Evolutionary conservation across 1,140 invertebrate species (phyloP).

Genomic region (Pseudomyrmex gracilis): DNA sequence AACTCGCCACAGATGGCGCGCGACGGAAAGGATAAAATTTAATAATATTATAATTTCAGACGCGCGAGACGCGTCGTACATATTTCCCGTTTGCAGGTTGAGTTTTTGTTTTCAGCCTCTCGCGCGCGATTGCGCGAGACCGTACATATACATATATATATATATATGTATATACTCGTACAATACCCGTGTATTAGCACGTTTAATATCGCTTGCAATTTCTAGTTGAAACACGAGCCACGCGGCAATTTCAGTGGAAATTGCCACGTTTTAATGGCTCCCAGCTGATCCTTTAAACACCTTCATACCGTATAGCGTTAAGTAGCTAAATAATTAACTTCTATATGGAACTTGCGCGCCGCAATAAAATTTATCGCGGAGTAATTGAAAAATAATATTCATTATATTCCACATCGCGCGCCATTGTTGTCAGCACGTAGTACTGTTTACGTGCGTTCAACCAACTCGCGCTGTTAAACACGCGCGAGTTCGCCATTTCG

Average conservation of each 20-base stretch:
- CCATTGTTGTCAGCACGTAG: not conserved
- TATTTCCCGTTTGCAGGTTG: not conserved
- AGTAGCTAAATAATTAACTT: slow-evolving; percentile 60
- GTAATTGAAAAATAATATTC: slow-evolving; percentile 59
- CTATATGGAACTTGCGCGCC: slow-evolving; percentile 7
- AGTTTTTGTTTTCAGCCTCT: slow-evolving; percentile 26
- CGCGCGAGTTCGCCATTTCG: no score
- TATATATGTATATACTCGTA: not conserved
- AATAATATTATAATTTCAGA: slow-evolving; percentile 1
- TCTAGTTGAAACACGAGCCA: slow-evolving; percentile 52
- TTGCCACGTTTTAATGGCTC: slow-evolving; percentile 56
- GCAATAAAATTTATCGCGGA: slow-evolving; percentile 41
- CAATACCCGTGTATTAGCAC: slow-evolving; percentile 14
- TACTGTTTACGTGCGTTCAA: not conserved
- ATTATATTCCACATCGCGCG: not conserved
- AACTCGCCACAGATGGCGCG: no score
- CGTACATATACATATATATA: no score
- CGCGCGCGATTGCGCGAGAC: not conserved
- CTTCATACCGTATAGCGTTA: slow-evolving; percentile 43
- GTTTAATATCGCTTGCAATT: slow-evolving; percentile 42
- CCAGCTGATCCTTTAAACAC: slow-evolving; percentile 59
- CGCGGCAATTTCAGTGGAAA: slow-evolving; percentile 47
- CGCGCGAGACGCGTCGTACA: not conserved
- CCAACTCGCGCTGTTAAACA: not conserved
- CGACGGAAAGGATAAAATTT: not conserved